Base-by-base conservation (phyloP, 2,797 vertebrate species). In the Smutsia gigantea region DNA sequence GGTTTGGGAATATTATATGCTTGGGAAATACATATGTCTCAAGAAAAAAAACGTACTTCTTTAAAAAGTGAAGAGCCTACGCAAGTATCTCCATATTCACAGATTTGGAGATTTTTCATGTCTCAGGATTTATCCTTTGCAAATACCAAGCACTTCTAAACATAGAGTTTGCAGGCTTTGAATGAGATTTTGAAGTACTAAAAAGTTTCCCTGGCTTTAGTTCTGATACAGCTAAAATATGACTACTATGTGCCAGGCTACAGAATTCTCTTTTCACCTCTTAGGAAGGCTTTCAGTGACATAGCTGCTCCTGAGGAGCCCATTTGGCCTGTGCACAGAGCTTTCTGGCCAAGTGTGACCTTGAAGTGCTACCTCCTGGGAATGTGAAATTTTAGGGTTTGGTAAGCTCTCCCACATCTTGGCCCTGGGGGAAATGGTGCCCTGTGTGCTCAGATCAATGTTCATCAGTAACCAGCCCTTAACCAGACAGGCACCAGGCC, bases 71-170 rank as follows among this genome's bases (percentile, higher is more conserved):
- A 91, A 61, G 34, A 93, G 29, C 74, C 82, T 95, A 17, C 81
- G 29, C 51, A 90, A 79, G 78, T 90, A 79, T 57, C 53, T 96
- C 37, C 31, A 29, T 75, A 66, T 37, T 83, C 34, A 77, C 46
- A 37, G 25, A 83, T 61, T 77, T 90, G 68, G 42, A 91, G 68
- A n/a, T 64, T 92, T 87, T 84, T 90, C 14, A 18, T 57, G 15
- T 72, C 64, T 93, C 39, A 27, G 57, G 25, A 68, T 97, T 87
- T 95, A 81, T 61, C 59, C 64, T 17, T 92, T 95, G 34, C 27
- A 90, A 93, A 85, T 86, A 87, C 63, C 82, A 96, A 79, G 37
- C 19, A 53, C 89, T 96, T 95, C 64, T 19, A 96, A 74, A 84
- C 25, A 53, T 75, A 27, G 59, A 53, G 37, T 89, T 82, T 74